These are phyloP conservation scores for Caracal caracal DNA, from an alignment of 2,113 vertebrate genomes.

Conservation along the genomic window DNA sequence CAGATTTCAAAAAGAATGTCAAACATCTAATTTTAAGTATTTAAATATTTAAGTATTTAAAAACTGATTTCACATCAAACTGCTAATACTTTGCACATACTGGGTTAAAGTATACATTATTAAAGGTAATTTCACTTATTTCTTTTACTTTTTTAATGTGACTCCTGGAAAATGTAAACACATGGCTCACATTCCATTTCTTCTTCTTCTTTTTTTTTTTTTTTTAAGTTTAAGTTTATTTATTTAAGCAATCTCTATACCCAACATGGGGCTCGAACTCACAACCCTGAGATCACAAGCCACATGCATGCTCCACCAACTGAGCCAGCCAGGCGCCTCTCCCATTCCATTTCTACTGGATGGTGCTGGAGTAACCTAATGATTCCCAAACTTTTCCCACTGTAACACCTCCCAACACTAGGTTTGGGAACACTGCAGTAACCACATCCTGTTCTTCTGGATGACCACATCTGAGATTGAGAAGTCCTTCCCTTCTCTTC, in stretches of 20 bases:
- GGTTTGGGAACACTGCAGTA: neutral
- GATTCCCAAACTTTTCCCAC: neutral
- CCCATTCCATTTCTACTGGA: neutral
- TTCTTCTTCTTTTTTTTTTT: neutral
- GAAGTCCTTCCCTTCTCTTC: neutral
- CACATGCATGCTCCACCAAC: neutral
- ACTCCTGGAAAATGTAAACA: constrained; percentile 9
- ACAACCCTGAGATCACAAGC: neutral
- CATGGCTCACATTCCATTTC: neutral
- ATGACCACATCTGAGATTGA: neutral
- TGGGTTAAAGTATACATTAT: neutral
- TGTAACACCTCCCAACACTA: neutral
- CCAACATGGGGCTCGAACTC: neutral
- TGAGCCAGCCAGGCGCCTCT: neutral
- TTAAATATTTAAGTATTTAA: constrained; percentile 5
- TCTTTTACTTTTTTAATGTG: neutral
- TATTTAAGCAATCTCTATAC: neutral
- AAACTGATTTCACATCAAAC: neutral
- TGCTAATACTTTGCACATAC: constrained; percentile 1
- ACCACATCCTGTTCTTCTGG: constrained; percentile 6
- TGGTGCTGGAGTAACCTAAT: neutral
- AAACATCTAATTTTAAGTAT: neutral
- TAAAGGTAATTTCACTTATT: constrained; percentile 35
- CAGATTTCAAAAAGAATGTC: constrained; percentile 38
- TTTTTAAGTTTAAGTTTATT: neutral